phyloP scores from a whole-genome alignment of 2,797 vertebrate species.

The Pachyuromys duprasi region DNA sequence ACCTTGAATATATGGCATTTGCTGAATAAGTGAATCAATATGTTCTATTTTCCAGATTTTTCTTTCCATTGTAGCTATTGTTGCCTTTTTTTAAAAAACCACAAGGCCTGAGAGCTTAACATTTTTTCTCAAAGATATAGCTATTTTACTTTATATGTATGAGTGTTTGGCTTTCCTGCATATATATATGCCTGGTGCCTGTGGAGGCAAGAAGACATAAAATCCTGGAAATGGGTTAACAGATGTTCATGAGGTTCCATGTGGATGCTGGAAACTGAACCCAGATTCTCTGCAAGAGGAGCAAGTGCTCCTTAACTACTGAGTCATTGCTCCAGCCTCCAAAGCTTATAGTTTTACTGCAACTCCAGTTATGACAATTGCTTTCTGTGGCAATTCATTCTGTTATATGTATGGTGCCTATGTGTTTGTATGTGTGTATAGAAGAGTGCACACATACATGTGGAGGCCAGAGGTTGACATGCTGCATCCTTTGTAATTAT shows the following conservation, averaged over 20 bases:
- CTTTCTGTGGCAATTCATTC: not conserved
- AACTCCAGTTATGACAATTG: not conserved
- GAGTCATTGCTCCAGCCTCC: not conserved
- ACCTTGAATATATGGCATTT: not conserved
- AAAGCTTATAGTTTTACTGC: not conserved
- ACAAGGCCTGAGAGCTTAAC: not conserved
- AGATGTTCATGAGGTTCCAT: not conserved
- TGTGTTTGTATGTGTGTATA: not conserved
- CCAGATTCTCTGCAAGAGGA: not conserved
- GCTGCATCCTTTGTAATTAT: not conserved
- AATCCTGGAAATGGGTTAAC: not conserved
- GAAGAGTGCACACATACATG: not conserved
- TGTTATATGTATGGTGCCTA: not conserved
- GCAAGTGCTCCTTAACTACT: not conserved
- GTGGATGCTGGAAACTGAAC: not conserved
- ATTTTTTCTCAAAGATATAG: not conserved
- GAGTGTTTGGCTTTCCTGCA: not conserved
- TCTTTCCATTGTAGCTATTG: not conserved
- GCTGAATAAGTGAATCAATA: constrained; percentile 15
- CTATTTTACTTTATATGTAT: not conserved
- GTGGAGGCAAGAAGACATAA: not conserved
- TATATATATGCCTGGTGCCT: not conserved
- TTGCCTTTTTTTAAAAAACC: not conserved
- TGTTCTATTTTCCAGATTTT: not conserved
- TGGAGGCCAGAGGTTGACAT: not conserved